Percentiles rank a stretch among this genome's conserved stretches.
Evolutionary conservation across 2,113 vertebrate species (phyloP).

Genomic region (Hydrochoerus hydrochaeris): DNA sequence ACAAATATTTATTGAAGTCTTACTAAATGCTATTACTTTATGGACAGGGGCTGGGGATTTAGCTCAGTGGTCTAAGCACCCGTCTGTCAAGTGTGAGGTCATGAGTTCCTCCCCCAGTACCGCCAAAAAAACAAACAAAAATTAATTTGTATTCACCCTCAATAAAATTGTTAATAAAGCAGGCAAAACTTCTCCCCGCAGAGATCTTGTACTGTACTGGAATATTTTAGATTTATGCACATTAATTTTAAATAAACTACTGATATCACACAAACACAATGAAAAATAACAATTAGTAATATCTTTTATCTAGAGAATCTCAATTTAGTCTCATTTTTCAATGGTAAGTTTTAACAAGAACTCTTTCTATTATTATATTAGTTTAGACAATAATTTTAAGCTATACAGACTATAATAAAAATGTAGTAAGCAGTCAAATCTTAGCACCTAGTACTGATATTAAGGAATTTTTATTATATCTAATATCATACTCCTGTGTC

Average conservation of each 20-base stretch:
- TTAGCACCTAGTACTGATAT: neutral
- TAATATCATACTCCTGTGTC: neutral
- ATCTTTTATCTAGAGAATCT: neutral
- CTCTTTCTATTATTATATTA: neutral
- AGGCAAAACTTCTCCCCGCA: accelerated
- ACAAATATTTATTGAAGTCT: neutral
- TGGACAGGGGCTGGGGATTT: too few relatives aligned
- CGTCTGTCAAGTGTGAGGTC: too few relatives aligned
- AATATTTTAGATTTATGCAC: neutral
- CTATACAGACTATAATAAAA: neutral
- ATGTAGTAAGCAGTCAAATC: neutral
- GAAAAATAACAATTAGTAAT: neutral
- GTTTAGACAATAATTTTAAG: neutral
- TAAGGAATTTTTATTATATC: neutral
- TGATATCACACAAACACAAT: neutral
- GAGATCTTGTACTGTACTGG: neutral
- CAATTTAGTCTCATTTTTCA: neutral
- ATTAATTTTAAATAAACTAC: neutral
- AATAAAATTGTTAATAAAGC: neutral
- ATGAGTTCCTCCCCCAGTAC: too few relatives aligned
- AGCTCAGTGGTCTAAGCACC: too few relatives aligned
- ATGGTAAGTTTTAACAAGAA: neutral
- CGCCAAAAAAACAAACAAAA: too few relatives aligned
- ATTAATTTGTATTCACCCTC: neutral
- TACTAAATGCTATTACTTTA: neutral